A percentile compares a stretch with the other conserved stretches of the same genome.
Conservation (phyloP, 2,113 vertebrate species). For the Uria aalge region DNA sequence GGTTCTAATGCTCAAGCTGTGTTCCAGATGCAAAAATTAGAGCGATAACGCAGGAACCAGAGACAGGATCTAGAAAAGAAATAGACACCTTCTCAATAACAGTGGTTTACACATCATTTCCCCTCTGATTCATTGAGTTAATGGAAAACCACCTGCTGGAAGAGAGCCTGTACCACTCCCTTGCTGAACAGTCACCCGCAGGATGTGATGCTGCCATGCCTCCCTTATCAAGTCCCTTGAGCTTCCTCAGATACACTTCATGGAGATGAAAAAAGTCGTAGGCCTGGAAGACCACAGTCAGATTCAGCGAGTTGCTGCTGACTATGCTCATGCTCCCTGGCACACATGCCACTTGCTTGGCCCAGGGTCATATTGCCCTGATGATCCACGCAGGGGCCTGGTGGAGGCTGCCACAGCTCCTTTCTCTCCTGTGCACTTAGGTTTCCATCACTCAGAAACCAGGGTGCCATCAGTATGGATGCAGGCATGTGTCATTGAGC, state of each 20-base stretch:
- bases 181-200: background rate
- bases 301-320: background rate
- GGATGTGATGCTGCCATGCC: background rate
- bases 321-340: background rate
- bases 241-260: background rate
- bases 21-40: background rate
- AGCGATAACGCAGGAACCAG: background rate
- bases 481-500: accelerated
- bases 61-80: background rate
- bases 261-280: too few species aligned
- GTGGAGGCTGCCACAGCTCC: background rate
- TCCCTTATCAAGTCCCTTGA: background rate
- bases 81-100: background rate
- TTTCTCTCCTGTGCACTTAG: background rate
- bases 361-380: background rate
- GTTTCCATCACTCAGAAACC: background rate
- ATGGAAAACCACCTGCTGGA: background rate
- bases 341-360: accelerated
- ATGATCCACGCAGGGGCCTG: background rate
- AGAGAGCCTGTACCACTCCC: background rate
- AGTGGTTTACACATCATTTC: background rate
- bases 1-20: background rate
- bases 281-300: background rate
- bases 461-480: background rate
- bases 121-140: background rate